Conservation (phyloP, 2,888 invertebrate genomes). For the Acleris sparsana region DNA sequence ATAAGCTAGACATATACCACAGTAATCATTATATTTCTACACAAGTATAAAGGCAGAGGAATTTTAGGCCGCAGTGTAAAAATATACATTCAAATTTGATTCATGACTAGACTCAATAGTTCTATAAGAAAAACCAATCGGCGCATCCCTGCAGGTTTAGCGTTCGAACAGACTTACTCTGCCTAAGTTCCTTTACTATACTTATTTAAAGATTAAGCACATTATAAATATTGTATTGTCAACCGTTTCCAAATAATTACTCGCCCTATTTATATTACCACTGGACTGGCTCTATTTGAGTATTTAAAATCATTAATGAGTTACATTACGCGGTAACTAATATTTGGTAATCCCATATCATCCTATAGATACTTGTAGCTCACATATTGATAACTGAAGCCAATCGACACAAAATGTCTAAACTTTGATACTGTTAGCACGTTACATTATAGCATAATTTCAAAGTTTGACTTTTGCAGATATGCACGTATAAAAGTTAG, state of each 20-base stretch:
- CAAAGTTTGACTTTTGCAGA: conserved; percentile 79
- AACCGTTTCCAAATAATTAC: conserved; percentile 70
- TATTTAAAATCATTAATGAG: conserved; percentile 59
- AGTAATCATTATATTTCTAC: conserved; percentile 39
- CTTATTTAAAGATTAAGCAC: conserved; percentile 67
- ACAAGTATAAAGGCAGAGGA: conserved; percentile 42
- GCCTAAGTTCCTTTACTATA: conserved; percentile 48
- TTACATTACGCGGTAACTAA: conserved; percentile 61
- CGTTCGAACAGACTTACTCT: conserved; percentile 49
- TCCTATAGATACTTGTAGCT: conserved; percentile 29
- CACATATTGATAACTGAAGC: conserved; percentile 20
- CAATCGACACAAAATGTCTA: conserved; percentile 66
- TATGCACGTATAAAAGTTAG: conserved; percentile 57
- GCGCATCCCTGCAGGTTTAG: conserved; percentile 1
- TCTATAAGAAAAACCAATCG: conserved; percentile 18
- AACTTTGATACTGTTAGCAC: conserved; percentile 66
- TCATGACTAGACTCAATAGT: conserved; percentile 65
- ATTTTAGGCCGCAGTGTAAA: conserved; percentile 51
- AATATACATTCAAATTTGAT: conserved; percentile 56
- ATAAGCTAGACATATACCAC: conserved; percentile 23
- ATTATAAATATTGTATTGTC: conserved; percentile 74
- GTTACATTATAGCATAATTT: conserved; percentile 48
- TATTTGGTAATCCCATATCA: conserved; percentile 49
- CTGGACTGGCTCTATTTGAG: conserved; percentile 59
- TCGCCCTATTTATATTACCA: conserved; percentile 74